Conservation (phyloP, 1,140 invertebrate genomes). For the Centruroides sculpturatus region DNA sequence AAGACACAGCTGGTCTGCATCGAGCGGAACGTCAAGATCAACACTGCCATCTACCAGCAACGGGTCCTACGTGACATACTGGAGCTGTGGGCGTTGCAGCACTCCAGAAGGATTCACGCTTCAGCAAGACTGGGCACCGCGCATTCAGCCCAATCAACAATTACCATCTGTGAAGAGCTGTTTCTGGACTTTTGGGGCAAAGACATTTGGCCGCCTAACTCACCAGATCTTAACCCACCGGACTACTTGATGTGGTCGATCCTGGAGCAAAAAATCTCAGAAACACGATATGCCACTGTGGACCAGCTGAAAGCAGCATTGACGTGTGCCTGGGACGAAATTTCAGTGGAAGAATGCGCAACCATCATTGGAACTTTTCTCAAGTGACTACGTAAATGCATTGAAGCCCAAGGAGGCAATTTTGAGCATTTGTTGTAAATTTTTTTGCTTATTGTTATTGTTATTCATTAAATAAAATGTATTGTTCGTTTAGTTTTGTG, state of each 20-base stretch:
- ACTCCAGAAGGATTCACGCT: neutral
- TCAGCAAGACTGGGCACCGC: neutral
- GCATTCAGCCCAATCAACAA: neutral
- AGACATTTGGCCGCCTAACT: neutral
- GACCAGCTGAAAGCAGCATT: neutral
- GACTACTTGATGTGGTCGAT: neutral
- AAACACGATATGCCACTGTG: neutral
- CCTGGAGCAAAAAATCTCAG: neutral
- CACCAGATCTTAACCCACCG: neutral
- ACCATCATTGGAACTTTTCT: neutral
- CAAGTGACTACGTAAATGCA: too few species aligned
- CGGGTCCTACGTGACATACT: neutral
- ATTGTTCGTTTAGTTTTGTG: neutral
- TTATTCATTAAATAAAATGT: neutral
- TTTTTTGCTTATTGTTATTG: neutral
- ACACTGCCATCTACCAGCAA: neutral
- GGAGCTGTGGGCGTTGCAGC: neutral
- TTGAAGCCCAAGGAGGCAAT: too few species aligned
- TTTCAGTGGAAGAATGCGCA: neutral
- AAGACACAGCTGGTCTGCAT: slow-evolving; percentile 2
- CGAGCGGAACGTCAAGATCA: neutral
- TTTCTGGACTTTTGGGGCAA: neutral
- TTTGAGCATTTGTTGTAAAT: neutral
- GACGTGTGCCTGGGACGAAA: neutral
- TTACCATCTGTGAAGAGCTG: neutral